These are phyloP conservation scores for Lottia gigantea DNA, from an alignment of 2,888 invertebrate species.

Conservation along the genomic window DNA sequence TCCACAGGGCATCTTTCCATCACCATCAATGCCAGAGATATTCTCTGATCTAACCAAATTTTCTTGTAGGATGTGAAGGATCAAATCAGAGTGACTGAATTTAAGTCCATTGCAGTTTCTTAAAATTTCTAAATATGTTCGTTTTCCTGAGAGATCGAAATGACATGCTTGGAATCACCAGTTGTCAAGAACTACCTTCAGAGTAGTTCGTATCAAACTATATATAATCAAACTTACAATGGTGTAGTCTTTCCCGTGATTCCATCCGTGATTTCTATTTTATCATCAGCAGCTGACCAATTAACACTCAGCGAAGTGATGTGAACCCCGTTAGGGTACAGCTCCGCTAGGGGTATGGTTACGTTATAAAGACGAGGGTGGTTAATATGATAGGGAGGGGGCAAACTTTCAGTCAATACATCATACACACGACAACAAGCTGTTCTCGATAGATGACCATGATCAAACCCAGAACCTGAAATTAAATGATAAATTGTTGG, in stretches of 20 bases:
- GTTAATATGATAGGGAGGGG: conserved; percentile 45
- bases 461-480: conserved; percentile 52
- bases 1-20: too few relatives aligned
- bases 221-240: conserved; percentile 47
- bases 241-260: conserved; percentile 46
- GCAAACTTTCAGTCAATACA: conserved; percentile 42
- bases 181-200: too few relatives aligned
- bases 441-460: conserved; percentile 59
- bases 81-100: too few relatives aligned
- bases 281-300: conserved; percentile 54
- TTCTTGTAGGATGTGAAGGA: too few relatives aligned
- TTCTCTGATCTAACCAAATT: too few relatives aligned
- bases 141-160: too few relatives aligned
- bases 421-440: conserved; percentile 61
- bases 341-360: conserved; percentile 32
- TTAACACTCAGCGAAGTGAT: conserved; percentile 45
- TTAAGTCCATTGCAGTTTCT: too few relatives aligned
- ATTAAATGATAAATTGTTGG: background rate
- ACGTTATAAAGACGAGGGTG: conserved; percentile 49
- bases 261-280: conserved; percentile 51
- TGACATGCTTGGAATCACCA: background rate
- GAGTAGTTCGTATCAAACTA: too few relatives aligned
- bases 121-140: too few relatives aligned
- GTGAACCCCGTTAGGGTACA: conserved; percentile 28
- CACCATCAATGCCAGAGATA: too few relatives aligned